phyloP scores from a whole-genome alignment of 2,797 vertebrate species.

The Sebastes jordani region DNA sequence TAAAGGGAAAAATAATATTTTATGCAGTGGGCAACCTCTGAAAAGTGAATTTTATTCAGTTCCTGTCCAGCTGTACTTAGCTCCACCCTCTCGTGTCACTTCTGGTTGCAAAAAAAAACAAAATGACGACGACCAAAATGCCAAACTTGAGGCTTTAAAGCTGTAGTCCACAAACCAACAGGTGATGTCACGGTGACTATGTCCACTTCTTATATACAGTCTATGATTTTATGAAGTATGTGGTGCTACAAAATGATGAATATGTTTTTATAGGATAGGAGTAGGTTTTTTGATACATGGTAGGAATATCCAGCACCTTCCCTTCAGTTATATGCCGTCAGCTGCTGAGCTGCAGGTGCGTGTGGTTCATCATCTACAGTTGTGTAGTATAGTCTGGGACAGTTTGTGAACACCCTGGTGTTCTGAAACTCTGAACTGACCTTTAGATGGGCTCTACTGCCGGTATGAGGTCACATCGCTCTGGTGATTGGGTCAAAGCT shows the following conservation, averaged over 20 bases:
- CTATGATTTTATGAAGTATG: neutral
- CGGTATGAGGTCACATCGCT: slow-evolving; percentile 28
- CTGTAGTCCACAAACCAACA: neutral
- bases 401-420: neutral
- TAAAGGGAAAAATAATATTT: neutral
- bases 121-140: neutral
- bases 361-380: neutral
- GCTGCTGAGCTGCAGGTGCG: neutral
- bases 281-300: neutral
- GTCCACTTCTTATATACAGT: neutral
- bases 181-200: neutral
- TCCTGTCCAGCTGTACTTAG: neutral
- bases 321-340: neutral
- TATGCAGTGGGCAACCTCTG: no score
- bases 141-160: neutral
- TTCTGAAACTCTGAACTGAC: slow-evolving; percentile 8
- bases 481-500: slow-evolving; percentile 32
- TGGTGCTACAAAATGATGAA: neutral
- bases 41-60: neutral
- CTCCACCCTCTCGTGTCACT: neutral
- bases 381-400: neutral
- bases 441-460: slow-evolving; percentile 11
- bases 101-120: neutral
- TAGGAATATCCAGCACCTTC: neutral
- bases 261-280: neutral